Base-by-base conservation (phyloP, 2,888 invertebrate species). In the Andrena chrysosceles region DNA sequence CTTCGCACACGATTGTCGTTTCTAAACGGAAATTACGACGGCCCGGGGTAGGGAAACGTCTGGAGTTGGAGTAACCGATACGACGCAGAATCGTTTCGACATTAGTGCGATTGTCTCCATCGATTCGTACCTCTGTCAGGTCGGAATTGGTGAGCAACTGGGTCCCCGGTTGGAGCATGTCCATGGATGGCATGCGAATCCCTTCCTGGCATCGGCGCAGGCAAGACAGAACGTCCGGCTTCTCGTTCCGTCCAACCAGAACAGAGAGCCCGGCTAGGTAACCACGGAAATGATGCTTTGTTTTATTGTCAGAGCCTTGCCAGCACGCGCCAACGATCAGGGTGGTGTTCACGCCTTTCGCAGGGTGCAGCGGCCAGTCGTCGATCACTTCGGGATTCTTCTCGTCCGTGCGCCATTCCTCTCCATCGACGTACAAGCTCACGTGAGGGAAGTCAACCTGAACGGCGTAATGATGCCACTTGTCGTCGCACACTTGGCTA, bases 381-480 rank as follows among this genome's bases (percentile, higher is more conserved):
- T 99, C 99, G 92, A 99, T 98, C 66, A 99, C 98, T 94, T 99
- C 99, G 0, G 99, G 99, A 89, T 98, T 99, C 92, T 97, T 96
- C 92, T 97, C 96, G 70, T 94, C 93, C 5, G 94, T 93, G 89
- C 94, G 95, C 85, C 94, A 96, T 62, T 96, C 95, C 91, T 97
- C 96, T 0, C 99, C 99, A 94, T 99, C 99, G 83, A 99, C 96
- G 93, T 96, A 97, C 81, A 99, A 95, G 85, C 97, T 97, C 63
- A 98, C 97, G 92, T 97, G 97, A 0, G 98, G 98, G 95, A 99
- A 98, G 88, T 98, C 97, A 3, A 99, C 97, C 93, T 98, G 98
- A 60, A 99, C 95, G 0, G 99, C 98, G 95, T 98, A 99, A 94
- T 99, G 99, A 95, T 99, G 99, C 99, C 99, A 99, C 92, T 98